Evolutionary conservation across 2,888 invertebrate species (phyloP).

Genomic region (Scaptodrosophila latifasciaeformis): DNA sequence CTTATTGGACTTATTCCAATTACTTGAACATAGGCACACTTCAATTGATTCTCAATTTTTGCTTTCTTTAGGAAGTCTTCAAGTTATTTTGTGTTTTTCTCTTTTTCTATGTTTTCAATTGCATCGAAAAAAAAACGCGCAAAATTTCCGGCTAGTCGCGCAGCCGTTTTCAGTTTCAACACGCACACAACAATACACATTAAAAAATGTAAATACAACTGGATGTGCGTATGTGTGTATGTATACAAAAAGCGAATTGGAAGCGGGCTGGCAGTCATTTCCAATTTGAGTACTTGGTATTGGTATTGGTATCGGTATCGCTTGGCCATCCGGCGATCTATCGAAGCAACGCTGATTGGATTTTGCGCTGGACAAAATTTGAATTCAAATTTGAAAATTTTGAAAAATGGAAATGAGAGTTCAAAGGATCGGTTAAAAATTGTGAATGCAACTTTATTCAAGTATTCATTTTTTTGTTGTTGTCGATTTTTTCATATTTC

Average conservation of each 20-base stretch:
- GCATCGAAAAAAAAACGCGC: slow-evolving; percentile 46
- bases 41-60: too few species aligned
- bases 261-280: slow-evolving; percentile 15
- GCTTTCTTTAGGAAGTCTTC: too few species aligned
- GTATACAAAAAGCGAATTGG: slow-evolving; percentile 30
- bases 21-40: too few species aligned
- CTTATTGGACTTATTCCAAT: too few species aligned
- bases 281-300: background rate
- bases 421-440: slow-evolving; percentile 53
- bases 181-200: slow-evolving; percentile 57
- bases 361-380: too few species aligned
- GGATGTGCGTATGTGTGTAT: slow-evolving; percentile 61
- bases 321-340: too few species aligned
- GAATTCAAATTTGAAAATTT: too few species aligned
- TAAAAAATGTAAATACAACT: slow-evolving; percentile 70
- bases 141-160: slow-evolving; percentile 49
- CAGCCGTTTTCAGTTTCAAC: slow-evolving; percentile 49
- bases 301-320: too few species aligned
- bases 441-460: slow-evolving; percentile 74
- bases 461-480: slow-evolving; percentile 61
- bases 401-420: background rate
- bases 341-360: too few species aligned
- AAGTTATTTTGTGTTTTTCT: background rate
- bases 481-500: too few species aligned
- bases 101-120: slow-evolving; percentile 8